A percentile compares a stretch with the other conserved stretches of the same genome.
Evolutionary conservation across 2,113 vertebrate genomes (phyloP).

Genomic region (Equus przewalskii): DNA sequence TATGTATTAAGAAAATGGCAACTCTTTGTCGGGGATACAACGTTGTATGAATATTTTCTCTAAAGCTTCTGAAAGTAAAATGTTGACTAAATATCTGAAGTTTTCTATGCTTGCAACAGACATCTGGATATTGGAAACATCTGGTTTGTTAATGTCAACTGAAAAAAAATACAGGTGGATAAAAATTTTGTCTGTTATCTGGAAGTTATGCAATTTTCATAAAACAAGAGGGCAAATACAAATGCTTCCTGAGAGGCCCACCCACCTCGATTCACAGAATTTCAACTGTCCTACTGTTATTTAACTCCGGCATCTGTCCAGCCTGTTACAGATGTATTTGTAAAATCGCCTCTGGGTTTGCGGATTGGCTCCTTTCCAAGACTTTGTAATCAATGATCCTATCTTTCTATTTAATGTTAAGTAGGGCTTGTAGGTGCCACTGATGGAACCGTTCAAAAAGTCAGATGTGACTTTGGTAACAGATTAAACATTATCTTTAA

Average conservation of each 20-base stretch:
- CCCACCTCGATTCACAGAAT: neutral
- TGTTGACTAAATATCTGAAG: neutral
- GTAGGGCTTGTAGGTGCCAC: constrained; percentile 22
- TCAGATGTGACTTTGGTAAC: constrained; percentile 49
- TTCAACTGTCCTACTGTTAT: neutral
- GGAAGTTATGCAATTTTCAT: neutral
- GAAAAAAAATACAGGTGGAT: neutral
- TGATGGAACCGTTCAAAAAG: constrained; percentile 40
- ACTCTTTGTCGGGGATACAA: neutral
- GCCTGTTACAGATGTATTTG: neutral
- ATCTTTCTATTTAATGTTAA: constrained; percentile 63
- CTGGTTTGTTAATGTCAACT: neutral
- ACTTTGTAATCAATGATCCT: neutral
- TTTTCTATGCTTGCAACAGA: neutral
- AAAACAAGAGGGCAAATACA: neutral
- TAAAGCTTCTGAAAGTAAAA: neutral
- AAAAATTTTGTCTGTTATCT: neutral
- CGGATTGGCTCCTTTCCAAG: neutral
- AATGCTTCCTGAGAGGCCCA: neutral
- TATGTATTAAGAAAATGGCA: neutral
- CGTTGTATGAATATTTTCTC: neutral
- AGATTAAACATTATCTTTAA: constrained; percentile 68
- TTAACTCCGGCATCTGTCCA: neutral
- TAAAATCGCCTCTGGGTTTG: constrained; percentile 9
- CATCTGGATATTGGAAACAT: neutral